Evolutionary conservation across 2,113 vertebrate genomes (phyloP), one percentile per base, ranked within the genome.

Genomic region (Pterophyllum scalare): DNA sequence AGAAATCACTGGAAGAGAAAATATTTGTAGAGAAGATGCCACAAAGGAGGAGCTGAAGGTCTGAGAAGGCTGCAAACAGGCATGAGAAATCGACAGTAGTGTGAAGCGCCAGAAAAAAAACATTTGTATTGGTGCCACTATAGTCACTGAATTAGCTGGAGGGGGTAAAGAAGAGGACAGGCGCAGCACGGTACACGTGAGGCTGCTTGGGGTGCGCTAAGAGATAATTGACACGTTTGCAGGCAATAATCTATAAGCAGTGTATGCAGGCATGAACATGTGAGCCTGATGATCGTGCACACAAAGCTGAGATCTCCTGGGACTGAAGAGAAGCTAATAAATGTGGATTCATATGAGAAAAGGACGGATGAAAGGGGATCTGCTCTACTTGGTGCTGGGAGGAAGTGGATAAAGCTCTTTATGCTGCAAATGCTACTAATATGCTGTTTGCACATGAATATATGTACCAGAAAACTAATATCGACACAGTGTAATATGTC

Each of bases 241-340:
- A 78, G 67, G 80, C 86, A 24, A 35, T 79, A 74, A 88, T 89
- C 84, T 82, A 85, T 83, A 90, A 88, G 43, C 89, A 83, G 83
- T 9, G 49, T 81, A 75, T 64, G 80, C 67, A 78, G 26, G 88
- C 65, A 22, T 6, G 83, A 83, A 59, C 88, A 84, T 90, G 90
- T 92, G 91, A 92, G 79, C 60, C 19, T 7, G 78, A 74, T 62
- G 58, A 80, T 67, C n/a, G n/a, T 43, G 62, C 64, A 65, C 38
- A 7, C 81, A 62, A 84, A 86, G 83, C 67, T 1, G 38, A 83
- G 82, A 43, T 62, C 87, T 79, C 78, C 61, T 3, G 60, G 72
- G 79, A 77, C 4, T 9, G 15, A 54, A 10, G 74, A 64, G 59
- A 49, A 54, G 61, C 75, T 26, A 64, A 83, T 65, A 61, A 72